Evolutionary conservation across 2,113 vertebrate species (phyloP), one percentile per base, ranked within the genome.

Genomic region (Pavo muticus): DNA sequence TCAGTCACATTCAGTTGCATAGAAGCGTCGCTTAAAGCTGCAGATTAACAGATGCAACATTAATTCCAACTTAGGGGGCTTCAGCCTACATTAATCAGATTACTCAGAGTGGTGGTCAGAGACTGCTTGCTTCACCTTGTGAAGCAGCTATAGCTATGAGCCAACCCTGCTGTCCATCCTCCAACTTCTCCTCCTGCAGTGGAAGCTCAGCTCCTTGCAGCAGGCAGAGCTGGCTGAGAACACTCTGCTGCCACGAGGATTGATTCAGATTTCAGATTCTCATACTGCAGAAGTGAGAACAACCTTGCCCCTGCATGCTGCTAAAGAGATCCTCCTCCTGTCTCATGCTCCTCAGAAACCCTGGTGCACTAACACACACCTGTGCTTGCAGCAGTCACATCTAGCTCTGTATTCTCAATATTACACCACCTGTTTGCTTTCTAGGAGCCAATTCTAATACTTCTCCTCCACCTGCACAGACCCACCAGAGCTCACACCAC

Each of bases 281-380:
- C 3, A 0, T 1, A n/a, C 1, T 0, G 42, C 9, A 59, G 24
- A 52, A 47, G 21, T 11, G 25, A 32, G 8, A 88, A 12, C 0
- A 4, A n/a, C 23, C 45, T 59, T 63, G 29, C 20, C 42, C 23
- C 20, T 39, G 18, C 9, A 61, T 30, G 16, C 29, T 48, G 20
- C 35, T 15, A 42, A 42, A 30, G 0, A 24, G 29, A 92, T n/a
- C 7, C 27, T 27, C 67, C 85, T 45, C 19, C 6, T 3, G 21
- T 50, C 27, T 11, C 39, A 40, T 3, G 11, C 24, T 25, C 12
- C 71, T 47, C 50, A 67, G 39, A 83, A 72, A 17, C 35, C 47
- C 61, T 12, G 8, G n/a, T 61, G 30, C 64, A 42, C 23, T 23
- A 10, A 52, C 10, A 42, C 25, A 32, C 11, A 5, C 13, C 45